These are phyloP conservation scores for Lordiphosa fenestrarum DNA, from an alignment of 2,888 invertebrate genomes.

Conservation along the genomic window DNA sequence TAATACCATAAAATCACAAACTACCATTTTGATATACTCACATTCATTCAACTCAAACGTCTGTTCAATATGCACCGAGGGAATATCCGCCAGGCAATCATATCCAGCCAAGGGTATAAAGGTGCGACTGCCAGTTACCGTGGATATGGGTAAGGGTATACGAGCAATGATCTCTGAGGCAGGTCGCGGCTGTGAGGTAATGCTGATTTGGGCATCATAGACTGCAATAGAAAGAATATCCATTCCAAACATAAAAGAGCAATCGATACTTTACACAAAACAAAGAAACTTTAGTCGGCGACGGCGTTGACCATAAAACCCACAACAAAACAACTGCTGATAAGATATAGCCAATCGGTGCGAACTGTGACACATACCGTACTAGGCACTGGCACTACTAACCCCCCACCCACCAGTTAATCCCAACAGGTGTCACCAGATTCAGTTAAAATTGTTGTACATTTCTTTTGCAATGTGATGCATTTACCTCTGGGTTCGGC, in stretches of 20 bases:
- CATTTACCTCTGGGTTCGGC: conserved; percentile 73
- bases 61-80: conserved; percentile 88
- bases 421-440: conserved; percentile 33
- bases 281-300: conserved; percentile 27
- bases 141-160: conserved; percentile 71
- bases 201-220: conserved; percentile 70
- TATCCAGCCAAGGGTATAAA: conserved; percentile 84
- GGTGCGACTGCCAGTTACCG: conserved; percentile 68
- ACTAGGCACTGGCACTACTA: conserved; percentile 3
- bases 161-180: conserved; percentile 29
- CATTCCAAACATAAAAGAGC: too few species aligned
- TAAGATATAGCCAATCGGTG: conserved; percentile 54
- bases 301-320: conserved; percentile 22
- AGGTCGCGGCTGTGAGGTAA: conserved; percentile 73
- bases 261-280: conserved; percentile 6
- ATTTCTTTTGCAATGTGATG: not conserved
- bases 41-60: conserved; percentile 89
- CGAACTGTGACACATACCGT: conserved; percentile 38
- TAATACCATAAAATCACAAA: too few species aligned
- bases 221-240: conserved; percentile 51
- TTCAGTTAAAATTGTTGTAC: conserved; percentile 7
- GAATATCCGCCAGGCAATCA: conserved; percentile 86
- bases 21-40: conserved; percentile 77
- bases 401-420: conserved; percentile 37
- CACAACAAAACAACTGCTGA: conserved; percentile 44